Conservation (phyloP, 2,888 invertebrate genomes). For the Eretmocerus hayati region DNA sequence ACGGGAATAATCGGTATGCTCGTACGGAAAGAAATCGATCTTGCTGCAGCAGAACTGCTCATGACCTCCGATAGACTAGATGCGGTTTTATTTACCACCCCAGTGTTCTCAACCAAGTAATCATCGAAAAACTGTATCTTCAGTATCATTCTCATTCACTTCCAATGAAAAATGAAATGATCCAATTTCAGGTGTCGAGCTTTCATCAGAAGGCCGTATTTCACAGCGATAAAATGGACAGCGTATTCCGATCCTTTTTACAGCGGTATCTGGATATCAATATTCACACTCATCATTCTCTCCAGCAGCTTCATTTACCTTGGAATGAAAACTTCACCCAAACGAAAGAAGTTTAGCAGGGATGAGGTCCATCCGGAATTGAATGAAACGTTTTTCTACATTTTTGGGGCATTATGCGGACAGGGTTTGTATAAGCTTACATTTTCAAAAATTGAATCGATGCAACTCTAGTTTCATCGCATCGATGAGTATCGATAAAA, state of each 20-base stretch:
- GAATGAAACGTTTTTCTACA: slow-evolving; percentile 30
- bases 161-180: not conserved
- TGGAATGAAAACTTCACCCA: slow-evolving; percentile 20
- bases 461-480: too few relatives aligned
- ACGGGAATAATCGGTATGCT: slow-evolving; percentile 37
- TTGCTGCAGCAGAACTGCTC: slow-evolving; percentile 38
- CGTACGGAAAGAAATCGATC: slow-evolving; percentile 29
- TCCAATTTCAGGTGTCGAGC: slow-evolving; percentile 32
- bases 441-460: not conserved
- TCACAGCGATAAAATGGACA: slow-evolving; percentile 37
- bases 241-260: slow-evolving; percentile 39
- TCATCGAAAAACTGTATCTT: too few relatives aligned
- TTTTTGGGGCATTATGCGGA: slow-evolving; percentile 38
- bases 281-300: slow-evolving; percentile 31
- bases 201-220: slow-evolving; percentile 37
- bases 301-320: slow-evolving; percentile 29
- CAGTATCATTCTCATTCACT: not conserved
- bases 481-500: too few relatives aligned
- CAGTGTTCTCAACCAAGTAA: slow-evolving; percentile 40
- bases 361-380: slow-evolving; percentile 19
- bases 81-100: slow-evolving; percentile 37
- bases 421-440: slow-evolving; percentile 32
- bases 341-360: not conserved
- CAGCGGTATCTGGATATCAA: slow-evolving; percentile 34
- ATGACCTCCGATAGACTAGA: slow-evolving; percentile 38